Base-by-base conservation (phyloP, 2,888 invertebrate species). In the Troides helena region DNA sequence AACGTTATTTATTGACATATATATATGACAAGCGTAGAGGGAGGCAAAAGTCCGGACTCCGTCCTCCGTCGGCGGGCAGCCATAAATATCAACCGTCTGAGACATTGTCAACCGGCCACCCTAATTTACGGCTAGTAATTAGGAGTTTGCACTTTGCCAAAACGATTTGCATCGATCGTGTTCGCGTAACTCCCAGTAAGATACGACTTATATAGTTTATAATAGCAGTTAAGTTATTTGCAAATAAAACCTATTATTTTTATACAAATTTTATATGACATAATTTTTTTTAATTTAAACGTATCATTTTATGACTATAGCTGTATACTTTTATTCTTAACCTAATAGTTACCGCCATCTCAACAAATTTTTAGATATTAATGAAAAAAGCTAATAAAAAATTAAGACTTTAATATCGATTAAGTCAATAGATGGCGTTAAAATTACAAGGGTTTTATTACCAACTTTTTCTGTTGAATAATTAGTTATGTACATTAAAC, bases 81-180 rank as follows among this genome's bases (percentile, higher is more conserved):
- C 86, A 92, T 92, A 91, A 92, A 92, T 91, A 91, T 89, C 85
- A 84, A 78, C 85, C 87, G 90, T 89, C 91, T 87, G 86, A 88
- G 90, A 90, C 90, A 87, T 88, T 91, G 91, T 92, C 91, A 92
- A 90, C 90, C 87, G 89, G 82, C 88, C 90, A 89, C 91, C 91
- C 91, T 92, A 90, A 92, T 92, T 90, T 92, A 92, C 90, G 88
- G 88, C 89, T 82, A 85, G 90, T 91, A 91, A 92, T 92, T 91
- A 91, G 88, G 89, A 92, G 90, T 91, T 92, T 91, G 92, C 92
- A 92, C 91, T 91, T 88, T 92, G 90, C 91, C 89, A 90, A 89
- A 92, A 86, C 91, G 90, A 91, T 91, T 91, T 90, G 88, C 89
- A 90, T 90, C 90, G 90, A 89, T 90, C 89, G 85, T 76, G 74